A percentile compares a stretch with the other conserved stretches of the same genome.
phyloP scores from a whole-genome alignment of 1,140 invertebrate species.

The Leguminivora glycinivorella region DNA sequence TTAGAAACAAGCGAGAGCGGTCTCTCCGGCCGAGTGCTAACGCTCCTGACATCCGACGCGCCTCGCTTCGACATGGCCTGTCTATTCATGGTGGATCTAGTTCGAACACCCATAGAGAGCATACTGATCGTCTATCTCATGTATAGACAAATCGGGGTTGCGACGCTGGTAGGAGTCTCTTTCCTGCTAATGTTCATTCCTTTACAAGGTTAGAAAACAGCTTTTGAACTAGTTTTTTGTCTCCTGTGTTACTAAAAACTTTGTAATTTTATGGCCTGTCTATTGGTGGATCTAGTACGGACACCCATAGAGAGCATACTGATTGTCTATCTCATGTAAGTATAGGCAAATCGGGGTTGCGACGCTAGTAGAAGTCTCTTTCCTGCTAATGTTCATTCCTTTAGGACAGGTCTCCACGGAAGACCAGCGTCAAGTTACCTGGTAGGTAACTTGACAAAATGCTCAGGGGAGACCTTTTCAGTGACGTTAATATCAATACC shows the following conservation, averaged over 20 bases:
- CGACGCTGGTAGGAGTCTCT: constrained; percentile 87
- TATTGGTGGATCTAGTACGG: constrained; percentile 85
- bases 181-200: constrained; percentile 91
- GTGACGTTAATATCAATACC: too few species aligned
- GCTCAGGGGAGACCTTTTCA: too few species aligned
- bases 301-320: constrained; percentile 85
- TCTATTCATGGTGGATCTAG: constrained; percentile 84
- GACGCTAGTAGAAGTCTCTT: constrained; percentile 87
- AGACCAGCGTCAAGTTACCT: too few species aligned
- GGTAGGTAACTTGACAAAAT: too few species aligned
- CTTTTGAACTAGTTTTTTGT: background rate
- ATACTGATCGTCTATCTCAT: constrained; percentile 87
- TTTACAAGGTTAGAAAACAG: constrained; percentile 83
- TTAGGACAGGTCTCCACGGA: too few species aligned
- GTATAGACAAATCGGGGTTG: constrained; percentile 85
- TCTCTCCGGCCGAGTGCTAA: constrained; percentile 91
- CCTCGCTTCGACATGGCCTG: constrained; percentile 85
- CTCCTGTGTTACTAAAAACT: background rate
- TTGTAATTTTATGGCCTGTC: constrained; percentile 73
- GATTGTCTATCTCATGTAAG: constrained; percentile 89
- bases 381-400: constrained; percentile 90
- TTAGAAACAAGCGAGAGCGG: constrained; percentile 58
- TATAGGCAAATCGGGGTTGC: constrained; percentile 86
- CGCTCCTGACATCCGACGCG: constrained; percentile 92
- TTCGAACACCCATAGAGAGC: constrained; percentile 88